Evolutionary conservation across 1,140 invertebrate genomes (phyloP).

Genomic region (Aradophagus sp.): DNA sequence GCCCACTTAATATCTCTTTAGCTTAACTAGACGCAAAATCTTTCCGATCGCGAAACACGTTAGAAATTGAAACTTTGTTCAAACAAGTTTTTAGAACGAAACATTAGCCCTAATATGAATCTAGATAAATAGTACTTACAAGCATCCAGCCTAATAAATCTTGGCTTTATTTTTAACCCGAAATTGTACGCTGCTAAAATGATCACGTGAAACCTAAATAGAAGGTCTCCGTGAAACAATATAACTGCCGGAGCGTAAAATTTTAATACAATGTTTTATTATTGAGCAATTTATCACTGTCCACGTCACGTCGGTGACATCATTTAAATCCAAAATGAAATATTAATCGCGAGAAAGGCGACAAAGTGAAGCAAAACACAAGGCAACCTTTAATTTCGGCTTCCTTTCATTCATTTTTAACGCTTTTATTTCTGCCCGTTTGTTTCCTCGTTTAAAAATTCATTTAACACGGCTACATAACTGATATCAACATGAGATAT

Average conservation of each 20-base stretch:
- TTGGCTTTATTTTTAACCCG: conserved; percentile 6
- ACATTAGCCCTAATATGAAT: too few relatives aligned
- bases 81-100: too few relatives aligned
- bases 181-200: conserved; percentile 17
- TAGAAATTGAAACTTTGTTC: too few relatives aligned
- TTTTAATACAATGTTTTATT: conserved; percentile 17
- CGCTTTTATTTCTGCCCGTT: too few relatives aligned
- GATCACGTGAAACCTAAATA: conserved; percentile 1
- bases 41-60: too few relatives aligned
- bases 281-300: conserved; percentile 16
- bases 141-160: conserved; percentile 8
- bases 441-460: too few relatives aligned
- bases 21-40: too few relatives aligned
- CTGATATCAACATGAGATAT: too few relatives aligned
- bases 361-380: not conserved
- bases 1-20: too few relatives aligned
- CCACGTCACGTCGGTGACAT: not conserved
- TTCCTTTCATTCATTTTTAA: not conserved
- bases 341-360: conserved; percentile 1
- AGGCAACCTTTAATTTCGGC: not conserved
- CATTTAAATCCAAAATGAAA: conserved; percentile 7
- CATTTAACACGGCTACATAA: too few relatives aligned
- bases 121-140: too few relatives aligned
- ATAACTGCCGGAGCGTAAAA: not conserved
- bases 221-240: not conserved